Evolutionary conservation across 2,797 vertebrate genomes (phyloP), one percentile per base, ranked within the genome.

Genomic region (Acanthornis magna): DNA sequence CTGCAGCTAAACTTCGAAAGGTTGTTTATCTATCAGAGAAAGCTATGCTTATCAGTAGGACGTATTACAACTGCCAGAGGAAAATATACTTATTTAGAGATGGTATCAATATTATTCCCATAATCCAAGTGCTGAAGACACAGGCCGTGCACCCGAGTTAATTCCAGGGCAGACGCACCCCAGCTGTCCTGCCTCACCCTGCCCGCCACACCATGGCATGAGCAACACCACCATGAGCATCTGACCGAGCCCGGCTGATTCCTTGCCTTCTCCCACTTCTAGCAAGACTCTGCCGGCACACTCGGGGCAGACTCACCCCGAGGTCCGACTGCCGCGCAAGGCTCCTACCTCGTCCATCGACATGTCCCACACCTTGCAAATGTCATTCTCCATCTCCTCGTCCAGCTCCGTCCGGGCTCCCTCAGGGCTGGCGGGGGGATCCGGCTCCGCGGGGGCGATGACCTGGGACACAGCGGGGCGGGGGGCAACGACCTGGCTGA

Each of bases 311-410:
- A 7, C 8, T 19, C 27, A 43, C 22, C 45, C 34, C n/a, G 12
- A 58, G 17, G 22, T 20, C 50, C 10, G 50, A 19, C 36, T 23
- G 30, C 27, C 32, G 1, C 25, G 3, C 13, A 10, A 3, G 4
- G 9, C 54, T 15, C 89, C 36, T 96, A 99, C 99, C 99, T 99
- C 98, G 83, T 99, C 99, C 99, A 99, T 99, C 7, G 99, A 99
- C 99, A 99, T 99, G 96, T 99, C 99, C 99, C 99, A 99, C 36
- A 99, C 98, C 98, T 98, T 98, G 97, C 99, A 99, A 25, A 99
- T 98, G 61, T 99, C 98, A 36, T 98, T 99, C 95, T 99, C 99
- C 76, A 99, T 98, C 87, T 99, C 98, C 75, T 99, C 98, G 60
- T 98, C 97, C 79, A 99, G 97, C 57, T 99, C 98, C 53, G 96